Conservation (phyloP, 1,140 invertebrate genomes). For the Hyphantria cunea region DNA sequence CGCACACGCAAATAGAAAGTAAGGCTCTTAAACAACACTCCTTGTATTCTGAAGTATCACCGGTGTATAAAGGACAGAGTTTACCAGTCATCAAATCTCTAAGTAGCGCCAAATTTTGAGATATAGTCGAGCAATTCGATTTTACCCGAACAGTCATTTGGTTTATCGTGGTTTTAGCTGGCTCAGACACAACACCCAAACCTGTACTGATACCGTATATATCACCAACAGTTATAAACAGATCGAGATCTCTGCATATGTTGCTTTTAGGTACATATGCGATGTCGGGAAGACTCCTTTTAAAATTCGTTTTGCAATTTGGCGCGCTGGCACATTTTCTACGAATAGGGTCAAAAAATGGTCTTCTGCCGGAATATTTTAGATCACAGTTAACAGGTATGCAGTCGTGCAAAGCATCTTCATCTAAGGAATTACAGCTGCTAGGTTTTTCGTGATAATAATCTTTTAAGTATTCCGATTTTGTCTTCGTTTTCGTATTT, state of each 20-base stretch:
- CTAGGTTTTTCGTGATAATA: constrained; percentile 37
- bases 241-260: constrained; percentile 58
- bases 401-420: constrained; percentile 53
- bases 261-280: constrained; percentile 53
- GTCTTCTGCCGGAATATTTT: constrained; percentile 54
- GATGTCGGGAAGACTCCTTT: constrained; percentile 49
- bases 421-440: constrained; percentile 48
- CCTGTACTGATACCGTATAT: constrained; percentile 57
- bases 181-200: constrained; percentile 42
- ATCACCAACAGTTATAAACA: constrained; percentile 51
- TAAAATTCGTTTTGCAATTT: constrained; percentile 40
- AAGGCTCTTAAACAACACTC: constrained; percentile 44
- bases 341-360: constrained; percentile 41
- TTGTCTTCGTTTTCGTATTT: constrained; percentile 29
- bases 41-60: constrained; percentile 39
- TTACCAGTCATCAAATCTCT: constrained; percentile 61
- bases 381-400: constrained; percentile 51
- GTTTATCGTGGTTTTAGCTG: constrained; percentile 19
- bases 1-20: constrained; percentile 43
- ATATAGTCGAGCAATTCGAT: constrained; percentile 66
- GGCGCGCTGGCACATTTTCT: constrained; percentile 47
- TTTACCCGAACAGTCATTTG: constrained; percentile 40
- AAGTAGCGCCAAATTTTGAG: constrained; percentile 60
- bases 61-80: constrained; percentile 39
- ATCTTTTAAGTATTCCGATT: constrained; percentile 31